phyloP scores from a whole-genome alignment of 2,797 vertebrate genomes.

The Philypnodon macrostomus region DNA sequence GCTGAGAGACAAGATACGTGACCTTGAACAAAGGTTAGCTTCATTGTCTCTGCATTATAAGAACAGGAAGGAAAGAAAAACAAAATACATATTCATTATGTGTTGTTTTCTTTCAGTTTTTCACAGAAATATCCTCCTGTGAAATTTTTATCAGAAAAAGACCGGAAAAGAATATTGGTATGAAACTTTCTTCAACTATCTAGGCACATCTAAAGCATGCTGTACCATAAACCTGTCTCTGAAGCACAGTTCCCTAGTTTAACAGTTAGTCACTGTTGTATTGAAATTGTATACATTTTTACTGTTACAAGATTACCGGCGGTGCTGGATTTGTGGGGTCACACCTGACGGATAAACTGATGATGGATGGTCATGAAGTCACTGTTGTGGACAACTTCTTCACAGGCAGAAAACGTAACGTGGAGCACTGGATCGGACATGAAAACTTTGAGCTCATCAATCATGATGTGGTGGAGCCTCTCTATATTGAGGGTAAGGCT shows the following conservation, averaged over 20 bases:
- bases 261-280: no score
- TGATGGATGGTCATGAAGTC: conserved; percentile 99
- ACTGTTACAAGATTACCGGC: conserved; percentile 75
- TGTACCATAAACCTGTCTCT: no score
- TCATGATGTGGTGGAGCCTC: conserved; percentile 97
- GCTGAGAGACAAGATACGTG: conserved; percentile 93
- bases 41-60: neutral
- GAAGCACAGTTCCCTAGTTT: no score
- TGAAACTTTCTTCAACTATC: no score
- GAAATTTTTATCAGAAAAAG: conserved; percentile 97
- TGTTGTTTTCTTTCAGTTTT: conserved; percentile 76
- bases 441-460: conserved; percentile 99
- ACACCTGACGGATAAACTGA: conserved; percentile 97
- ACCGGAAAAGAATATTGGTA: conserved; percentile 98
- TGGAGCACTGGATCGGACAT: conserved; percentile 99
- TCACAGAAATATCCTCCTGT: conserved; percentile 97
- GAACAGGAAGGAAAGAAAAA: neutral
- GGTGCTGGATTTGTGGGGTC: conserved; percentile 98
- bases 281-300: no score
- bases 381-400: conserved; percentile 99
- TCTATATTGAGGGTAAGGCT: conserved; percentile 94
- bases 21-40: conserved; percentile 93
- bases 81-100: neutral
- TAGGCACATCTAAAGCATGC: no score
- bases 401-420: conserved; percentile 96